A percentile compares a stretch with the other conserved stretches of the same genome.
These are phyloP conservation scores for Eristalis intricaria DNA, from an alignment of 2,888 invertebrate genomes.

Conservation along the genomic window DNA sequence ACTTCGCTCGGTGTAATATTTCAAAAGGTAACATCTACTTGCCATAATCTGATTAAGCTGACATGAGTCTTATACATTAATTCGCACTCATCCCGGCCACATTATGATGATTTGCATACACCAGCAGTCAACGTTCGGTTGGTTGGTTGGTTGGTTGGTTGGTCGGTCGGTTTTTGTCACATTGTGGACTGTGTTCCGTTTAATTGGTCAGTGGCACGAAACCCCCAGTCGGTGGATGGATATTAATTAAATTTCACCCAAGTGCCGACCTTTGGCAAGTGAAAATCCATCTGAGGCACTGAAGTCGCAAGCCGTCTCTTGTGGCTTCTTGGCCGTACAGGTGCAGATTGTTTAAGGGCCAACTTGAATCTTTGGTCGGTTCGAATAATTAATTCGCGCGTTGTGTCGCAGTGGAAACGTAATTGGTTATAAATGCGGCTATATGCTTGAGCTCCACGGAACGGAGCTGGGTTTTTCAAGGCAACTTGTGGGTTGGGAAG, in stretches of 20 bases:
- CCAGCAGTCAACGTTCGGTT: not conserved
- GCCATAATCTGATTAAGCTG: constrained; percentile 46
- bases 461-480: not conserved
- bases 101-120: constrained; percentile 28
- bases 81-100: constrained; percentile 23
- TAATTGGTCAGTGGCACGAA: not conserved
- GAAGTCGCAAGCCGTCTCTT: not conserved
- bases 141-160: not conserved
- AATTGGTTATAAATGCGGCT: not conserved
- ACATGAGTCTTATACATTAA: constrained; percentile 41
- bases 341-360: not conserved
- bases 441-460: not conserved
- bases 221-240: not conserved
- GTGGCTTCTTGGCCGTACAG: not conserved
- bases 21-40: constrained; percentile 9
- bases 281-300: not conserved
- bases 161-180: not conserved
- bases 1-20: constrained; percentile 12
- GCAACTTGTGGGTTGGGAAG: not conserved
- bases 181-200: not conserved
- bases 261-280: not conserved
- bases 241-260: not conserved
- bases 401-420: not conserved
- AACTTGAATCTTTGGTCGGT: not conserved
- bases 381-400: not conserved